These are phyloP conservation scores for Herminia tarsipennalis DNA, from an alignment of 2,888 invertebrate genomes.

Conservation along the genomic window DNA sequence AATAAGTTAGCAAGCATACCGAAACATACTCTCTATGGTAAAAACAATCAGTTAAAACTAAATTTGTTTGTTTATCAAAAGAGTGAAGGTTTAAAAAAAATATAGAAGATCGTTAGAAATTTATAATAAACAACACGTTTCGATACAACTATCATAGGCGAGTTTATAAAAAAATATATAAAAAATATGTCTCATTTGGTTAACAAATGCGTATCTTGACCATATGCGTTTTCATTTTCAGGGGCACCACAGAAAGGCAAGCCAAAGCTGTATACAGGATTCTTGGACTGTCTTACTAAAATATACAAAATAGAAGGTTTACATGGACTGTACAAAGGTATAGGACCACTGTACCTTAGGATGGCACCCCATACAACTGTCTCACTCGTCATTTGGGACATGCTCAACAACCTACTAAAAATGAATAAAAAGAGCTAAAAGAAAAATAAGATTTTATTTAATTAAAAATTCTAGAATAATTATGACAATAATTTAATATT, in stretches of 20 bases:
- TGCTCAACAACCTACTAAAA: constrained; percentile 67
- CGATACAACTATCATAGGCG: no score
- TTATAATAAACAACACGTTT: no score
- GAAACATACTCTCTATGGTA: no score
- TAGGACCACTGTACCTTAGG: constrained; percentile 90
- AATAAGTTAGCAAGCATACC: no score
- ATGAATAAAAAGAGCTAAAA: constrained; percentile 55
- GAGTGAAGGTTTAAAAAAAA: no score
- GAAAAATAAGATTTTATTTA: constrained; percentile 24
- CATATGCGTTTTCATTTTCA: constrained; percentile 55
- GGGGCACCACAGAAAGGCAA: constrained; percentile 87
- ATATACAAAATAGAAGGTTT: constrained; percentile 92
- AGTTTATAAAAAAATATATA: no score
- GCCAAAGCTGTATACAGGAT: constrained; percentile 90
- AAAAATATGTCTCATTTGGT: no score
- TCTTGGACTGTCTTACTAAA: constrained; percentile 91
- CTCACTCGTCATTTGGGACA: constrained; percentile 92
- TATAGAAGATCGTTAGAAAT: no score
- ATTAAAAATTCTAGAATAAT: constrained; percentile 12
- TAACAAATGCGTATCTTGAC: not conserved
- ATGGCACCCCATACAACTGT: constrained; percentile 92
- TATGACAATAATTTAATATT: no score
- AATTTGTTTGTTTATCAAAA: no score
- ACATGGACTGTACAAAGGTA: constrained; percentile 91
- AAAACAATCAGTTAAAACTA: no score